These are phyloP conservation scores for Rotaria socialis DNA, from an alignment of 2,888 invertebrate genomes.

Conservation along the genomic window DNA sequence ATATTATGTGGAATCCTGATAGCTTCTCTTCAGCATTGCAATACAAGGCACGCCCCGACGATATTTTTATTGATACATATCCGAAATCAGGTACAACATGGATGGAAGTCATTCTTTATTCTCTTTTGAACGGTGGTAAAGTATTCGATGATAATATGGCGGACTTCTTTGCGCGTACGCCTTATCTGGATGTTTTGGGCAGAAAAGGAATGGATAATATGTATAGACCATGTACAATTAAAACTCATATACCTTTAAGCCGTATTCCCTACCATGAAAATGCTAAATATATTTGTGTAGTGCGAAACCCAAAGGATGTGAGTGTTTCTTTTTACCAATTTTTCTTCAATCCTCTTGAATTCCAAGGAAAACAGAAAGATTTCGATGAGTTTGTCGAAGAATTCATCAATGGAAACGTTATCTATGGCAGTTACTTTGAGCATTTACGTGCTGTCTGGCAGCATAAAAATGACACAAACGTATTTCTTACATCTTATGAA, in stretches of 20 bases:
- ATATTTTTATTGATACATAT: constrained; percentile 32
- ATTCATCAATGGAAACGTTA: too few species aligned
- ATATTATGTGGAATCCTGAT: too few species aligned
- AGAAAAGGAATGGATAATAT: neutral
- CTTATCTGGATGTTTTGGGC: neutral
- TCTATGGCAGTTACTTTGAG: too few species aligned
- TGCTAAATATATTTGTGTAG: constrained; percentile 34
- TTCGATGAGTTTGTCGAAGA: too few species aligned
- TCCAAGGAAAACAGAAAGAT: too few species aligned
- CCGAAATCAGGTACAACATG: constrained; percentile 43
- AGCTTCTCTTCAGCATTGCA: neutral
- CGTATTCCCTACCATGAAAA: constrained; percentile 18
- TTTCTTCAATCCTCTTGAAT: too few species aligned
- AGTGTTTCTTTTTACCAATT: neutral
- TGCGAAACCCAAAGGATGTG: constrained; percentile 39
- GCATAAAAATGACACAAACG: too few species aligned
- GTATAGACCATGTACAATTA: constrained; percentile 28
- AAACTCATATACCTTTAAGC: constrained; percentile 35
- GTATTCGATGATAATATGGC: constrained; percentile 16
- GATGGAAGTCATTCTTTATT: constrained; percentile 34
- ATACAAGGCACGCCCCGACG: neutral
- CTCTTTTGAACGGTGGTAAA: constrained; percentile 23
- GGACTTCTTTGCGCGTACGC: constrained; percentile 14
- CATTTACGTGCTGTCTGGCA: too few species aligned
- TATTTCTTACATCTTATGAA: too few species aligned